Conservation (phyloP, 2,113 vertebrate genomes). For the Heterotilapia buettikoferi region DNA sequence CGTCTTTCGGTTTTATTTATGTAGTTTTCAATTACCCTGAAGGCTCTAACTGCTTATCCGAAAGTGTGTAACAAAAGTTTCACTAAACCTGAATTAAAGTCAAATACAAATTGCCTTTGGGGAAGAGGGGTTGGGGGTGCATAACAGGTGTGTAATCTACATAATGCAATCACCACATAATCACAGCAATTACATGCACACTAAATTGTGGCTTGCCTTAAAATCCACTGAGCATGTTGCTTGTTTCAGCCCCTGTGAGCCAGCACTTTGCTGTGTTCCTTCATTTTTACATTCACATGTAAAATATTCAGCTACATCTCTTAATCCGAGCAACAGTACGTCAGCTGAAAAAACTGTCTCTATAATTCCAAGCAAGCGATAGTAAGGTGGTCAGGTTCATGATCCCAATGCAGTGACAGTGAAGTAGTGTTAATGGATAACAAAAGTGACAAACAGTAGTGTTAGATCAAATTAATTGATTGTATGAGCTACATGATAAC, state of each 20-base stretch:
- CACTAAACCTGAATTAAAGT: constrained; percentile 19
- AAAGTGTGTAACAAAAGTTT: not conserved
- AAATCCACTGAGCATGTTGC: constrained; percentile 10
- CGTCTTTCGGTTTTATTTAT: not conserved
- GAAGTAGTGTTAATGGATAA: constrained; percentile 6
- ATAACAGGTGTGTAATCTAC: constrained; percentile 52
- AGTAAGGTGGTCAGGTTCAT: not conserved
- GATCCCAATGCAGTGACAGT: not conserved
- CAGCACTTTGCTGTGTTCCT: not conserved
- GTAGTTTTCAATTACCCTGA: not conserved
- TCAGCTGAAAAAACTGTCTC: not conserved
- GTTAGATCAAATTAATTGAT: constrained; percentile 39
- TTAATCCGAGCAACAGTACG: not conserved
- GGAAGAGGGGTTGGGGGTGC: not conserved
- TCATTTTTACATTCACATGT: not conserved
- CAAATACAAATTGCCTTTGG: constrained; percentile 12
- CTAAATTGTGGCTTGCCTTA: constrained; percentile 23
- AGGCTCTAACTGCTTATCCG: not conserved
- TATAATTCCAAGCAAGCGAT: not conserved
- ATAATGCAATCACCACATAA: constrained; percentile 58
- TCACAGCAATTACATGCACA: constrained; percentile 53
- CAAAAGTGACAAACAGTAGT: constrained; percentile 29
- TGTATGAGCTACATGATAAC: not conserved
- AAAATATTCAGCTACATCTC: not conserved
- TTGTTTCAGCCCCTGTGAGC: not conserved